These are phyloP conservation scores for Drosophila cognata DNA, from an alignment of 2,888 invertebrate genomes.

Conservation along the genomic window DNA sequence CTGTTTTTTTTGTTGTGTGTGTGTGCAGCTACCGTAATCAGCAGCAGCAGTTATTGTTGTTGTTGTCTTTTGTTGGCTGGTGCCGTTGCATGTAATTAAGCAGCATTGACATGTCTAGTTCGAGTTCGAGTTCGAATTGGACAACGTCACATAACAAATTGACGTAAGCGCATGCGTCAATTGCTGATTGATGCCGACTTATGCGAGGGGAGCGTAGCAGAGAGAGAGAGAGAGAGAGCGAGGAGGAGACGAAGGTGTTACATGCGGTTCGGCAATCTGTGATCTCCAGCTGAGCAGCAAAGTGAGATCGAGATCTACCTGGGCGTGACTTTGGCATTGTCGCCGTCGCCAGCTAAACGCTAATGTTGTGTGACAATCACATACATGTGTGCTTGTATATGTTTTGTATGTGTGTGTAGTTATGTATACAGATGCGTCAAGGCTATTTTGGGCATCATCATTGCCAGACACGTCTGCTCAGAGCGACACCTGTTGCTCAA, in stretches of 20 bases:
- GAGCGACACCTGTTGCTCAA: constrained; percentile 40
- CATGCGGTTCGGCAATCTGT: constrained; percentile 47
- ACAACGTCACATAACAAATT: constrained; percentile 66
- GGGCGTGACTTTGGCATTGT: constrained; percentile 77
- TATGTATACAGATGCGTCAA: constrained; percentile 48
- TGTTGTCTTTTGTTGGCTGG: constrained; percentile 15
- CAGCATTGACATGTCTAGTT: constrained; percentile 79
- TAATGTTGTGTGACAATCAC: constrained; percentile 44
- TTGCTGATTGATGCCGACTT: constrained; percentile 38
- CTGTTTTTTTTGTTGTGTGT: constrained; percentile 1
- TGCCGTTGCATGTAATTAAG: constrained; percentile 71
- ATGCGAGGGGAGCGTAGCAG: neutral
- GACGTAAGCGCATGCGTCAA: constrained; percentile 78
- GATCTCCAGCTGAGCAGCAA: constrained; percentile 48
- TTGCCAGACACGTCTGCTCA: constrained; percentile 20
- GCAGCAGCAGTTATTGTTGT: constrained; percentile 32
- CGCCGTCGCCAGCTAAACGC: constrained; percentile 51
- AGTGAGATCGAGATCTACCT: constrained; percentile 45
- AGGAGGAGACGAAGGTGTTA: constrained; percentile 18
- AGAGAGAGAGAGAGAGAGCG: neutral
- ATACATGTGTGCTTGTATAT: neutral
- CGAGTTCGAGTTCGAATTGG: constrained; percentile 65
- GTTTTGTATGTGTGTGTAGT: neutral
- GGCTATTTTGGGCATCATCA: constrained; percentile 41
- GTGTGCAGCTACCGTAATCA: constrained; percentile 56